Evolutionary conservation across 2,888 invertebrate species (phyloP), one percentile per base, ranked within the genome.

Genomic region (Parochlus steinenii): DNA sequence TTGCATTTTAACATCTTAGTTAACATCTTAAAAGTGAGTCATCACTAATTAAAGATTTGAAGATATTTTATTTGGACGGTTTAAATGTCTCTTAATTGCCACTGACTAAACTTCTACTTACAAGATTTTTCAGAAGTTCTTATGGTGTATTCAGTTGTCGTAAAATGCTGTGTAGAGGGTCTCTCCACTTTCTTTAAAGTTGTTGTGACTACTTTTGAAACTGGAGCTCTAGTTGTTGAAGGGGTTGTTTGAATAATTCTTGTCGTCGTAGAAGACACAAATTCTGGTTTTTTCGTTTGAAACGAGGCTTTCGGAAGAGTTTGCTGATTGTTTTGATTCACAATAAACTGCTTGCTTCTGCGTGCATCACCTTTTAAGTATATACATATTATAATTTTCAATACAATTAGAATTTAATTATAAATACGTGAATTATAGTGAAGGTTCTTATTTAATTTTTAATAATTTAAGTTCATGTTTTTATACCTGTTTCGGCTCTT

Each of bases 401-500:
- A 3, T 17, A 3, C 18, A 6, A 31, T 5, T 8, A 18, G 11
- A 12, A 12, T 16, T 22, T 5, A 11, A 16, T 12, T 20, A n/a
- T n/a, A n/a, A n/a, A n/a, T n/a, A n/a, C n/a, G n/a, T n/a, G n/a
- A n/a, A n/a, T n/a, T n/a, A n/a, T n/a, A n/a, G n/a, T n/a, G n/a
- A n/a, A n/a, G n/a, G n/a, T n/a, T n/a, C n/a, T n/a, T n/a, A n/a
- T n/a, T n/a, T n/a, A n/a, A n/a, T n/a, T n/a, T 25, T 17, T 15
- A 35, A 15, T n/a, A 20, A 26, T 18, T 15, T 10, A 8, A 18
- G 20, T 22, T 22, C 19, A 19, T 29, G n/a, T 28, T 30, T 36
- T 12, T 30, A 30, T 30, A 61, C 78, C 59, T 54, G 74, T 58
- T 58, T 79, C 79, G 11, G 77, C 76, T 19, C 74, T 65, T 56